Evolutionary conservation across 2,888 invertebrate species (phyloP).

Genomic region (Caenorhabditis sp.): DNA sequence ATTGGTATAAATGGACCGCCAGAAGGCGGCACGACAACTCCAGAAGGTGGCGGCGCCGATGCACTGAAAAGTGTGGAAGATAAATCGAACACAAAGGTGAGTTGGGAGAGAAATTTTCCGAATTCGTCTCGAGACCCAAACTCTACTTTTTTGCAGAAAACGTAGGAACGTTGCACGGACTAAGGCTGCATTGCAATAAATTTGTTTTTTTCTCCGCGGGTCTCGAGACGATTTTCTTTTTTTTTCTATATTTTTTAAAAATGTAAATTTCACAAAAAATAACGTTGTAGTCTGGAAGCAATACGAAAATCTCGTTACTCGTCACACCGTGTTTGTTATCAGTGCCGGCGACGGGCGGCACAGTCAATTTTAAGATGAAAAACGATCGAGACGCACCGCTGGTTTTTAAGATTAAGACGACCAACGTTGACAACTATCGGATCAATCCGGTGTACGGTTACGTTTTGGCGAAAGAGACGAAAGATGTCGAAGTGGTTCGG

Average conservation of each 20-base stretch:
- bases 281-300: background rate
- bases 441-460: background rate
- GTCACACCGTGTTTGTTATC: background rate
- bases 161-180: background rate
- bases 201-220: background rate
- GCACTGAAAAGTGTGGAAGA: background rate
- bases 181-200: background rate
- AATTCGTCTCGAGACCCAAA: background rate
- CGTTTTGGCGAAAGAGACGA: background rate
- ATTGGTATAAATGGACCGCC: conserved; percentile 20
- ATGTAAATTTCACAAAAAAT: background rate
- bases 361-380: background rate
- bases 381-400: background rate
- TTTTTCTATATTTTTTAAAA: background rate
- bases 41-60: background rate
- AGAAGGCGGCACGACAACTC: background rate
- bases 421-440: background rate
- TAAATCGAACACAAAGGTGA: background rate
- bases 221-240: background rate
- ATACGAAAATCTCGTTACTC: background rate
- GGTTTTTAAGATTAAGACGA: background rate
- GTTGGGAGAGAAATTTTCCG: no score
- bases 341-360: background rate
- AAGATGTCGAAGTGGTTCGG: background rate
- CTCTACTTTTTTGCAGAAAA: background rate